Evolutionary conservation across 2,113 vertebrate genomes (phyloP).

Genomic region (Lates calcarifer): DNA sequence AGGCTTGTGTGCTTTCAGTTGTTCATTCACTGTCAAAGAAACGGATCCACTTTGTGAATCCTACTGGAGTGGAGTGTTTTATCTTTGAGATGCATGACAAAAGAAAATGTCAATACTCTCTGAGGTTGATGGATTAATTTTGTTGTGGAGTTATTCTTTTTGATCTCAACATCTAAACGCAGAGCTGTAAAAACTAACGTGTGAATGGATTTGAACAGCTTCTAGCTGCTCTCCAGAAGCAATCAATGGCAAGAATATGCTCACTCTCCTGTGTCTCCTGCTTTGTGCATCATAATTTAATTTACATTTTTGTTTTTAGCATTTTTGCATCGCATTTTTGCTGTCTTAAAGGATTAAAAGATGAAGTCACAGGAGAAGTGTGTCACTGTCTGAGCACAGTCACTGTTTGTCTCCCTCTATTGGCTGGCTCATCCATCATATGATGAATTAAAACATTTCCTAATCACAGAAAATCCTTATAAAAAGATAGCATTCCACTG

Average conservation of each 20-base stretch:
- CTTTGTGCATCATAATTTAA: neutral
- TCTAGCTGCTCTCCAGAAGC: slow-evolving; percentile 9
- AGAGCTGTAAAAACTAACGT: slow-evolving; percentile 24
- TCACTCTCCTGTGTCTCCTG: neutral
- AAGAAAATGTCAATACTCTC: slow-evolving; percentile 18
- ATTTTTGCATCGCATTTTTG: neutral
- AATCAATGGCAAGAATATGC: neutral
- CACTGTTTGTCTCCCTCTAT: slow-evolving; percentile 78
- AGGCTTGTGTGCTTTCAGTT: slow-evolving; percentile 8
- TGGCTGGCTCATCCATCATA: slow-evolving; percentile 52
- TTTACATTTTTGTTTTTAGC: neutral
- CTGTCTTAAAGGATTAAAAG: slow-evolving; percentile 13
- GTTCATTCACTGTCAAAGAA: slow-evolving; percentile 19
- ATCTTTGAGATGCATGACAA: slow-evolving; percentile 1
- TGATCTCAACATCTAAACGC: slow-evolving; percentile 46
- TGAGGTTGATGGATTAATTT: slow-evolving; percentile 42
- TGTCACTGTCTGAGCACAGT: slow-evolving; percentile 12
- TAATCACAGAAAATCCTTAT: neutral
- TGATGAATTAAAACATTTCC: slow-evolving; percentile 21
- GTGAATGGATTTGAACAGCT: slow-evolving; percentile 26
- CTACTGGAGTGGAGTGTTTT: neutral
- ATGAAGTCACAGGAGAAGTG: slow-evolving; percentile 33
- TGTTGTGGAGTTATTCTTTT: slow-evolving; percentile 14
- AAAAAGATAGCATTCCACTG: neutral
- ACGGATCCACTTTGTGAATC: neutral